phyloP scores from a whole-genome alignment of 2,797 vertebrate genomes.

The Ammospiza maritima region DNA sequence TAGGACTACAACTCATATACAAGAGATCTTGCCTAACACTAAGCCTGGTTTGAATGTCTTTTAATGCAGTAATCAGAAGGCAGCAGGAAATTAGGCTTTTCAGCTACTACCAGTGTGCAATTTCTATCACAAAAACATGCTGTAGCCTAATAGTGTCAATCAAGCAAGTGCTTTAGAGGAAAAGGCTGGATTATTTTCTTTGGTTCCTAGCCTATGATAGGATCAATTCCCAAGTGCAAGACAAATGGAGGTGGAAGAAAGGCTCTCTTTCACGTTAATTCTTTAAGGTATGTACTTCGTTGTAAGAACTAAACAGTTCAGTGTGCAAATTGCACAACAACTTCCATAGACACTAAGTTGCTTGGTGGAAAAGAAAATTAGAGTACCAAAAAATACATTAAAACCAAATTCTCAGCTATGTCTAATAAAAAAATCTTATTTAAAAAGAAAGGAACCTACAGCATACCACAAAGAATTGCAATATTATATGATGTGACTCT shows the following conservation, averaged over 20 bases:
- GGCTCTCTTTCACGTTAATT: neutral
- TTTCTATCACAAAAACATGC: neutral
- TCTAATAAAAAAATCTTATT: neutral
- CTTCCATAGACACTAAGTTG: fast-evolving
- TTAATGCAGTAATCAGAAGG: neutral
- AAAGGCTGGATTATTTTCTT: neutral
- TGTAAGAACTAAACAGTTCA: neutral
- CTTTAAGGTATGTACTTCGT: neutral
- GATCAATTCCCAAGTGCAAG: neutral
- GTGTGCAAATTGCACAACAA: neutral
- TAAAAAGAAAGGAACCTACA: neutral
- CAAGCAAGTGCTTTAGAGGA: neutral
- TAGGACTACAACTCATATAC: neutral
- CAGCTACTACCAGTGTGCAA: neutral
- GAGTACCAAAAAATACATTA: neutral
- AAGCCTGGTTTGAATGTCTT: neutral
- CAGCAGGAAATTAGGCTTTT: neutral
- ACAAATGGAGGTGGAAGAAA: neutral
- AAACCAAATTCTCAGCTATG: neutral
- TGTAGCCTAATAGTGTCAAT: neutral
- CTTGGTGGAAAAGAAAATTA: neutral
- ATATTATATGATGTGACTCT: neutral
- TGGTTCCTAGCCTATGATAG: neutral
- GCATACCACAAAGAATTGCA: neutral
- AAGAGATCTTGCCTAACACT: neutral